A percentile compares a stretch with the other conserved stretches of the same genome.
Evolutionary conservation across 2,113 vertebrate species (phyloP).

Genomic region (Elachura formosa): DNA sequence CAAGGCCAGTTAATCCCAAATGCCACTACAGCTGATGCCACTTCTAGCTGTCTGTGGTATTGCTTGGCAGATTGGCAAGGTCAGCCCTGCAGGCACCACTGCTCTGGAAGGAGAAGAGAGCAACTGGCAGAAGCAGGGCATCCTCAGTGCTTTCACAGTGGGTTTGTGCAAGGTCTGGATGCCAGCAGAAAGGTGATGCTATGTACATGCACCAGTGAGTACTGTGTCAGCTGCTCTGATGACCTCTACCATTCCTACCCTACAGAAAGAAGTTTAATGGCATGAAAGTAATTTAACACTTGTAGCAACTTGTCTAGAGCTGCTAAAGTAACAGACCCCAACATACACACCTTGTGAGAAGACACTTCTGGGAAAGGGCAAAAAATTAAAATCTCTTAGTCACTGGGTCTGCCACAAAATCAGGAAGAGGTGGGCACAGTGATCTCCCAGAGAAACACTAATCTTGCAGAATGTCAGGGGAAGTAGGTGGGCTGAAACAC

Average conservation of each 20-base stretch:
- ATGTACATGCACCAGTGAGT: not conserved
- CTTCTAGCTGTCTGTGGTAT: not conserved
- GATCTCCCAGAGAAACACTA: not conserved
- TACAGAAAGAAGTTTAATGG: not conserved
- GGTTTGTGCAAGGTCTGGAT: not conserved
- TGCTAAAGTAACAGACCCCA: not conserved
- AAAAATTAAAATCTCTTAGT: not conserved
- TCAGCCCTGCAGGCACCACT: not conserved
- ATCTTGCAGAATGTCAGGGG: not conserved
- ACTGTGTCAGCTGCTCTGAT: not conserved
- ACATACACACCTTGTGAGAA: not conserved
- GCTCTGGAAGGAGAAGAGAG: not conserved
- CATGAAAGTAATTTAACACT: not conserved
- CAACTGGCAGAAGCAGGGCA: not conserved
- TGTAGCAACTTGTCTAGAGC: not conserved
- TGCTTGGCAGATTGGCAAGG: not conserved
- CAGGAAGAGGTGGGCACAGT: not conserved
- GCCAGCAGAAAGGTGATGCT: not conserved
- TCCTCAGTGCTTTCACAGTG: not conserved
- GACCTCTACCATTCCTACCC: not conserved
- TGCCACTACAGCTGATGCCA: not conserved
- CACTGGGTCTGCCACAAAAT: not conserved
- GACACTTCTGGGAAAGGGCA: not conserved
- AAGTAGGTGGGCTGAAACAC: not conserved
- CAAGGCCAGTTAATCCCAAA: not conserved